These are phyloP conservation scores for Silurus asotus DNA, from an alignment of 2,113 vertebrate genomes.

Conservation along the genomic window DNA sequence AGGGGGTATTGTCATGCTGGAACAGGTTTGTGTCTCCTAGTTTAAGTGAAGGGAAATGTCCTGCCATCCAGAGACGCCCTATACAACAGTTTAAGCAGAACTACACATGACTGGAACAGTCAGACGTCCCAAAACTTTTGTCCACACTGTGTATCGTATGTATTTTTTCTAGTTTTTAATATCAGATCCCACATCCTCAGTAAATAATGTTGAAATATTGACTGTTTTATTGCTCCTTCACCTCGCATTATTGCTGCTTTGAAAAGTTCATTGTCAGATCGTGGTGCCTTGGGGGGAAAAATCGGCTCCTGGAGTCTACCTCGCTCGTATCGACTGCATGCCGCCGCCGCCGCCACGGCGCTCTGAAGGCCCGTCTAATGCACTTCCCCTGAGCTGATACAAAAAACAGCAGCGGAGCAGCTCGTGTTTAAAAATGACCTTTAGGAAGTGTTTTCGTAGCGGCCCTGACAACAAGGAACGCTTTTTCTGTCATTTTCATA, in stretches of 20 bases:
- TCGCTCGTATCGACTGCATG: background rate
- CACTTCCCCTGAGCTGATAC: background rate
- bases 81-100: too few relatives aligned
- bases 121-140: too few relatives aligned
- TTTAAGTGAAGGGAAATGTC: too few relatives aligned
- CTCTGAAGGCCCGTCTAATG: background rate
- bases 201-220: background rate
- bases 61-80: too few relatives aligned
- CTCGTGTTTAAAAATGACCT: slow-evolving; percentile 1
- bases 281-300: background rate
- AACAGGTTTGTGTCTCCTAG: too few relatives aligned
- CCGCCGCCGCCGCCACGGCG: too few relatives aligned
- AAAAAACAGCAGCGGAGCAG: too few relatives aligned
- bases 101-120: too few relatives aligned
- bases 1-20: too few relatives aligned
- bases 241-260: background rate
- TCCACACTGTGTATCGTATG: too few relatives aligned
- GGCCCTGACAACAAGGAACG: slow-evolving; percentile 4
- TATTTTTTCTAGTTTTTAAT: too few relatives aligned
- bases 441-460: slow-evolving; percentile 13
- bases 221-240: background rate
- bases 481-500: slow-evolving; percentile 19
- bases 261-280: background rate
- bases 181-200: too few relatives aligned
- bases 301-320: background rate